A percentile compares a stretch with the other conserved stretches of the same genome.
These are phyloP conservation scores for Holothuria scabra DNA, from an alignment of 53 echinoderm and acorn worm species.

Conservation along the genomic window DNA sequence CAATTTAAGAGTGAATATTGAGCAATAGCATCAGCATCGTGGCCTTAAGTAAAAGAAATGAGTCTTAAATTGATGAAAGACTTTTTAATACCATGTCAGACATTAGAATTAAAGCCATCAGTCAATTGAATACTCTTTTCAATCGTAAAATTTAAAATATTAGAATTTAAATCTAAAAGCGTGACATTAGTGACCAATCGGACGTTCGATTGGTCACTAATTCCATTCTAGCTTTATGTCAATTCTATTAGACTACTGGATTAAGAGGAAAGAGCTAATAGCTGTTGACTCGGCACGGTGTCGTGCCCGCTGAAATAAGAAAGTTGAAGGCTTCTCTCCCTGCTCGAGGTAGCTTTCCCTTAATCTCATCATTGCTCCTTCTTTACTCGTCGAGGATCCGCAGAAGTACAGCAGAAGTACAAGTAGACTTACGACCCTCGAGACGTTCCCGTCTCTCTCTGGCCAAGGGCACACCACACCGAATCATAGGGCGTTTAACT, in stretches of 20 bases:
- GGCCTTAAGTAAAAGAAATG: neutral
- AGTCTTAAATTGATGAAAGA: slow-evolving; percentile 15
- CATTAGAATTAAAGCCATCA: neutral
- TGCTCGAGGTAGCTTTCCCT: slow-evolving; percentile 48
- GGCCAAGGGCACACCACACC: too few species aligned
- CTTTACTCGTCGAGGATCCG: neutral
- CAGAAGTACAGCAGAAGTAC: slow-evolving; percentile 2
- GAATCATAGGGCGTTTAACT: too few species aligned
- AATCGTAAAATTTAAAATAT: too few species aligned
- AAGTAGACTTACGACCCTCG: neutral
- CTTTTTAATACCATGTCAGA: neutral
- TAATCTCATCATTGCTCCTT: slow-evolving; percentile 1
- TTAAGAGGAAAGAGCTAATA: too few species aligned
- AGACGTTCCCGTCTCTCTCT: neutral
- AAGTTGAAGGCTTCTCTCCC: slow-evolving; percentile 38
- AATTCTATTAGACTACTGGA: too few species aligned
- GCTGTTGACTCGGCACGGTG: slow-evolving; percentile 7
- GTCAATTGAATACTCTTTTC: neutral
- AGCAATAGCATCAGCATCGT: neutral
- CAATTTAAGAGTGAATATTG: neutral
- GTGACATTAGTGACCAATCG: too few species aligned
- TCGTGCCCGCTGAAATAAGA: slow-evolving; percentile 22
- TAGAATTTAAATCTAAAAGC: too few species aligned
- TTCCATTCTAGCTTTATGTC: too few species aligned
- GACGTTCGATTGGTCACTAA: too few species aligned